Evolutionary conservation across 2,113 vertebrate species (phyloP), one percentile per base, ranked within the genome.

Genomic region (Gallinago jamesoni): DNA sequence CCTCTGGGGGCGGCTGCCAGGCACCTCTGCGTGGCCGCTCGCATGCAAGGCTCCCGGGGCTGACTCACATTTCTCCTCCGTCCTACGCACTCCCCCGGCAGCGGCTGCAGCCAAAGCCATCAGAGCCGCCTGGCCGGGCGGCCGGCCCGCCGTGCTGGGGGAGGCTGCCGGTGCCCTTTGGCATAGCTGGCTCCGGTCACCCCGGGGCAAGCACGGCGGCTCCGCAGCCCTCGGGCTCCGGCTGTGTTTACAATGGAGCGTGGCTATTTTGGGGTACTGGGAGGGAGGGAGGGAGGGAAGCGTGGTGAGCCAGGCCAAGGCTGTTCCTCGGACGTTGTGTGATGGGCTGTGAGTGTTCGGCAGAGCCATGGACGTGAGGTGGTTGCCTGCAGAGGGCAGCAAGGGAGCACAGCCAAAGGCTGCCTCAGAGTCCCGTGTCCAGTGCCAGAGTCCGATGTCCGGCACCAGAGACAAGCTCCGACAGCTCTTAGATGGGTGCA

Each of bases 311-410:
- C 63, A 24, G 50, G n/a, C 22, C 64, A 5, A 57, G 31, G 56
- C 6, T 30, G 24, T 55, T 87, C 20, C 37, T n/a, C 5, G 0
- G 22, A 9, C 31, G 37, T 24, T 30, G 15, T 0, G 2, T 77
- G 47, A 53, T 23, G 68, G 47, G 77, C 43, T 30, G 28, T 4
- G 1, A 39, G 56, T 28, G 39, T 62, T 90, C n/a, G 1, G 17
- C 0, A 7, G 27, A 75, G 88, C 13, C 20, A 0, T 1, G 64
- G 90, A 50, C 6, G 2, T 69, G 80, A 67, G 52, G 56, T 0
- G 4, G 41, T 33, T 74, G 93, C 30, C 91, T 89, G 93, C 89
- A 91, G 91, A 95, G 87, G 93, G 95, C 84, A 91, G 93, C 69
- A 68, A 30, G 93, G 77, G 68, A 87, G 90, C 94, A 80, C 52